Conservation (phyloP, 2,113 vertebrate species). For the Reinhardtius hippoglossoides region DNA sequence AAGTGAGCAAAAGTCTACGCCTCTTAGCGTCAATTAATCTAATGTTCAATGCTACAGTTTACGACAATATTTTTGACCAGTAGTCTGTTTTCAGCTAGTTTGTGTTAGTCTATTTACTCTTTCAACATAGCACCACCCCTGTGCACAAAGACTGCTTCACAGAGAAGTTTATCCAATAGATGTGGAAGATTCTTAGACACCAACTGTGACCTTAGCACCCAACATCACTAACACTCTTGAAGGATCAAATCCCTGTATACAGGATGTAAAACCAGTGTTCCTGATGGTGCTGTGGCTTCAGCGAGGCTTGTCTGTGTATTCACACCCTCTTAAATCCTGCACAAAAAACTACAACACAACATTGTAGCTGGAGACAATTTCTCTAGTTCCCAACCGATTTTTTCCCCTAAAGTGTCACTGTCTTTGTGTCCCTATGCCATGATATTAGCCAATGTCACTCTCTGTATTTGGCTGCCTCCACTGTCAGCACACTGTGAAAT, state of each 20-base stretch:
- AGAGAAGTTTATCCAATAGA: not conserved
- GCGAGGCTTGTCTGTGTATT: not conserved
- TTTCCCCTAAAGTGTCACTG: not conserved
- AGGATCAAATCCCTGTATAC: not conserved
- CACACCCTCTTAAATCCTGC: not conserved
- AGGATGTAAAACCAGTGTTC: not conserved
- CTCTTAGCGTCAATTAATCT: too few relatives aligned
- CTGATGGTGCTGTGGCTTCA: not conserved
- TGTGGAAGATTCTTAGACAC: not conserved
- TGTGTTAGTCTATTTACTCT: too few relatives aligned
- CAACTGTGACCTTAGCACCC: not conserved
- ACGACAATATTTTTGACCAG: too few relatives aligned
- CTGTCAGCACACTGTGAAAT: slow-evolving; percentile 29
- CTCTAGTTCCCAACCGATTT: not conserved
- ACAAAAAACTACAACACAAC: not conserved
- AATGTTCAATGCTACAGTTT: too few relatives aligned
- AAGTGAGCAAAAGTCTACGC: too few relatives aligned
- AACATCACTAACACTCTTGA: not conserved
- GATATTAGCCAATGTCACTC: slow-evolving; percentile 33
- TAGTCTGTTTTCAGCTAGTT: too few relatives aligned
- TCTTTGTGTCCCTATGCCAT: not conserved
- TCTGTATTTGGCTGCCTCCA: slow-evolving; percentile 19
- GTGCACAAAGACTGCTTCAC: too few relatives aligned
- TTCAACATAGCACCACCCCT: too few relatives aligned
- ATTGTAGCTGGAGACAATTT: not conserved